phyloP scores from a whole-genome alignment of 1,140 invertebrate genomes.

The Daktulosphaira vitifoliae region DNA sequence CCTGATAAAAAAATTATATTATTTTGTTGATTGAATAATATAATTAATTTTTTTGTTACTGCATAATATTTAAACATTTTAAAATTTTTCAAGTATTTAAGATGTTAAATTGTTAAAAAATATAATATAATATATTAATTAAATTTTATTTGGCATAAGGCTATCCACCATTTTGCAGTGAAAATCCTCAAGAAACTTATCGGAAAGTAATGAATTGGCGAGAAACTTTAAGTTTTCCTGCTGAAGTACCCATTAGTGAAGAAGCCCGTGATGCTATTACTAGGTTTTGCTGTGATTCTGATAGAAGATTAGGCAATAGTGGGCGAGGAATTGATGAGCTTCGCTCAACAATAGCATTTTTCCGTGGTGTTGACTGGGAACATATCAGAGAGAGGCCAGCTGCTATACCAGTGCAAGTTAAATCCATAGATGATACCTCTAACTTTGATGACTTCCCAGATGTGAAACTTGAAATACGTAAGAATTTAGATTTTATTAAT shows the following conservation, averaged over 20 bases:
- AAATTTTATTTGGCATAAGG: slow-evolving; percentile 47
- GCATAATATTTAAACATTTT: no score
- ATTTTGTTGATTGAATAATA: neutral
- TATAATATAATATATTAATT: no score
- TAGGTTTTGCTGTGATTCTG: slow-evolving; percentile 90
- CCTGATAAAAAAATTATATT: slow-evolving; percentile 5
- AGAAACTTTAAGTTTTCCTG: slow-evolving; percentile 94
- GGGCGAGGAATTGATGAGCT: slow-evolving; percentile 82
- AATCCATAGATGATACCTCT: slow-evolving; percentile 93
- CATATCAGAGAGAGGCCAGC: slow-evolving; percentile 94
- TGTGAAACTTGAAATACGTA: slow-evolving; percentile 96
- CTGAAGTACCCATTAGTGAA: slow-evolving; percentile 97
- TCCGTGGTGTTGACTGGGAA: slow-evolving; percentile 89
- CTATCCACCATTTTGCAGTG: slow-evolving; percentile 98
- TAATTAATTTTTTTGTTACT: no score
- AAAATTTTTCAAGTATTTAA: no score
- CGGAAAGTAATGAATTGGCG: slow-evolving; percentile 99
- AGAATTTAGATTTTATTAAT: slow-evolving; percentile 46
- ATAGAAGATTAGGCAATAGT: slow-evolving; percentile 73
- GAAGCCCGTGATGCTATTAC: slow-evolving; percentile 78
- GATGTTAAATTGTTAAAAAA: no score
- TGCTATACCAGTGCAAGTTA: slow-evolving; percentile 90
- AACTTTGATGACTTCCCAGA: slow-evolving; percentile 99
- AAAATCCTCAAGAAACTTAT: slow-evolving; percentile 99
- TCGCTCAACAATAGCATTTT: slow-evolving; percentile 59